These are phyloP conservation scores for Altica lythri DNA, from an alignment of 2,888 invertebrate genomes.

Conservation along the genomic window DNA sequence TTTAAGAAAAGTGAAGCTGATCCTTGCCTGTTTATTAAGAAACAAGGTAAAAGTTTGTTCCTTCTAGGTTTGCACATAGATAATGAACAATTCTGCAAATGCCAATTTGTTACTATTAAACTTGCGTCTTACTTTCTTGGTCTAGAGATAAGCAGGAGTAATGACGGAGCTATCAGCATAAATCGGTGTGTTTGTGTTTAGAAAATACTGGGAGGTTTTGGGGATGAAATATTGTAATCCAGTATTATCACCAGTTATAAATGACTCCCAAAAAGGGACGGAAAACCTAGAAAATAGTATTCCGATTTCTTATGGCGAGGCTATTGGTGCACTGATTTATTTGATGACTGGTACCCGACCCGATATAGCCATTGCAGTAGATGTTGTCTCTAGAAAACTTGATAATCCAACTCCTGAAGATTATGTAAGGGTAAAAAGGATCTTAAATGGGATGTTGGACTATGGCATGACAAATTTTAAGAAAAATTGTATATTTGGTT, in stretches of 20 bases:
- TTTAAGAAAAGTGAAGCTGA: constrained; percentile 7
- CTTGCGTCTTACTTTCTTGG: constrained; percentile 21
- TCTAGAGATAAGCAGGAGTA: constrained; percentile 4
- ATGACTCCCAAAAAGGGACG: constrained; percentile 9
- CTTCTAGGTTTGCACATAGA: too few species aligned
- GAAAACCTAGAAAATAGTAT: not conserved
- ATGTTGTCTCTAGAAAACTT: too few species aligned
- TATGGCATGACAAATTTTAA: too few species aligned
- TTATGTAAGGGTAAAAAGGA: too few species aligned
- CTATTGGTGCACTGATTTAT: constrained; percentile 25
- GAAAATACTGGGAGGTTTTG: constrained; percentile 10
- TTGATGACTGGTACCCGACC: constrained; percentile 23
- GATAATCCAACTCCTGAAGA: too few species aligned
- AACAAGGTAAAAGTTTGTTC: too few species aligned
- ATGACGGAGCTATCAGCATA: constrained; percentile 10
- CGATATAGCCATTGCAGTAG: constrained; percentile 20
- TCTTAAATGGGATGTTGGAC: too few species aligned
- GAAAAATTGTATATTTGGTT: too few species aligned
- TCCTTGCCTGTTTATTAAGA: constrained; percentile 16
- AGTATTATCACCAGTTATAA: constrained; percentile 9
- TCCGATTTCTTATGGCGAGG: constrained; percentile 15
- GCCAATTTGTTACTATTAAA: constrained; percentile 22
- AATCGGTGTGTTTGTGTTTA: constrained; percentile 12
- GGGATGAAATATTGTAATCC: constrained; percentile 4
- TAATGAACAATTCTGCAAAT: constrained; percentile 6